These are phyloP conservation scores for Ganaspis sp. DNA, from an alignment of 1,140 invertebrate species.

Conservation along the genomic window DNA sequence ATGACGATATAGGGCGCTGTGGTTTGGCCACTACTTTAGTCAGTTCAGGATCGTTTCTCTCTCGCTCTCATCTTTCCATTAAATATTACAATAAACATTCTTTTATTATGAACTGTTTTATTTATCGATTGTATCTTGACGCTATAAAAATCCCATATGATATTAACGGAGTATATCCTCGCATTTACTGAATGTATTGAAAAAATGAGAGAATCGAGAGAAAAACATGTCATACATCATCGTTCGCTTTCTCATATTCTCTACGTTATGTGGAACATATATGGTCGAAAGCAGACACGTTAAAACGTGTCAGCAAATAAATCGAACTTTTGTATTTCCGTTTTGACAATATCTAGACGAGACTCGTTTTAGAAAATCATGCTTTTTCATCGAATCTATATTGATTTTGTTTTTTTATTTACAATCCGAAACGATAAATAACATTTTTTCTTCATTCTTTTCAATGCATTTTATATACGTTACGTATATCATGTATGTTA, in stretches of 20 bases:
- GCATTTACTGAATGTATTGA: not conserved
- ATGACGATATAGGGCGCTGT: too few relatives aligned
- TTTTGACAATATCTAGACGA: constrained; percentile 60
- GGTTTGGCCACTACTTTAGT: too few relatives aligned
- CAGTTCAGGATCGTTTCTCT: too few relatives aligned
- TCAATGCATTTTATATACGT: too few relatives aligned
- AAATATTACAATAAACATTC: too few relatives aligned
- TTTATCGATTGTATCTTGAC: not conserved
- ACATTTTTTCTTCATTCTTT: too few relatives aligned
- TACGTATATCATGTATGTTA: too few relatives aligned
- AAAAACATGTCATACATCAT: not conserved
- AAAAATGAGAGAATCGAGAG: not conserved
- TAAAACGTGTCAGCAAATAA: constrained; percentile 64
- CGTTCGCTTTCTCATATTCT: constrained; percentile 21
- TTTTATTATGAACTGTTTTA: not conserved
- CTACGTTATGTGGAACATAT: constrained; percentile 40
- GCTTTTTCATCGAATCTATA: not conserved
- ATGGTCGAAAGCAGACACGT: constrained; percentile 53
- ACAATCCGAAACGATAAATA: too few relatives aligned
- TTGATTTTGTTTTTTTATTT: not conserved
- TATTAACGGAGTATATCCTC: not conserved
- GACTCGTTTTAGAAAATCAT: constrained; percentile 41
- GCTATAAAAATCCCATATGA: not conserved
- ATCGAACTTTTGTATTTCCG: constrained; percentile 74
- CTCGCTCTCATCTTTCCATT: too few relatives aligned